These are phyloP conservation scores for Chroicocephalus ridibundus DNA, from an alignment of 2,113 vertebrate species.

Conservation along the genomic window DNA sequence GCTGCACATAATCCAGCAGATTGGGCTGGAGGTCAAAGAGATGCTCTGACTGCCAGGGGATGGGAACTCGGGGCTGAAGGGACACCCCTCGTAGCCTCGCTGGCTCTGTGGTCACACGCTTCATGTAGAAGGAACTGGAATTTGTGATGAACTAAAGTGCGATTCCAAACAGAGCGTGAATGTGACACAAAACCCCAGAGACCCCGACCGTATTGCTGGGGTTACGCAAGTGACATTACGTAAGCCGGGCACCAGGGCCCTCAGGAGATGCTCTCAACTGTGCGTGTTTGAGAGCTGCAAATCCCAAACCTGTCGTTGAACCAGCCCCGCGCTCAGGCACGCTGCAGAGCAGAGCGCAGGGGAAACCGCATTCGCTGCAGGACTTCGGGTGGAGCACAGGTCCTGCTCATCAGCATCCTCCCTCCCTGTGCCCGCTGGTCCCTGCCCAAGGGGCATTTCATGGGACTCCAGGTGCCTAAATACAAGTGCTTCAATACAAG, in stretches of 20 bases:
- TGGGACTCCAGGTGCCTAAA: not conserved
- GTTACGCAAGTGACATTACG: not conserved
- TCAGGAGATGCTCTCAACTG: not conserved
- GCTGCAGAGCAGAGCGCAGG: not conserved
- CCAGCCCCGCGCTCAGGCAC: fast-evolving
- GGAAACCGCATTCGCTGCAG: fast-evolving
- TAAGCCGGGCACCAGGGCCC: not conserved
- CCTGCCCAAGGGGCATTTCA: not conserved
- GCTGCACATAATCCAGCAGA: not conserved
- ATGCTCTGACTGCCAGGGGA: not conserved
- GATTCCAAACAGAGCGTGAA: not conserved
- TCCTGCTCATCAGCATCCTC: not conserved
- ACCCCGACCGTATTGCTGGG: not conserved
- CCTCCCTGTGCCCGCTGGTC: not conserved
- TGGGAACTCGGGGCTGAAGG: not conserved
- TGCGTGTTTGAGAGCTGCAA: not conserved
- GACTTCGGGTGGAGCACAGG: fast-evolving
- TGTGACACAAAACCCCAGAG: not conserved
- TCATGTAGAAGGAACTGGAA: not conserved
- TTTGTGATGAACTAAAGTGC: not conserved
- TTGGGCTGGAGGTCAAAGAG: not conserved
- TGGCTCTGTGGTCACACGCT: not conserved
- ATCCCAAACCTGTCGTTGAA: not conserved
- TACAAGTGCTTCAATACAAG: not conserved
- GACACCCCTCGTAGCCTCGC: fast-evolving